Base-by-base conservation (phyloP, 1,140 invertebrate species). In the Macrotrachela quadricornifera region DNA sequence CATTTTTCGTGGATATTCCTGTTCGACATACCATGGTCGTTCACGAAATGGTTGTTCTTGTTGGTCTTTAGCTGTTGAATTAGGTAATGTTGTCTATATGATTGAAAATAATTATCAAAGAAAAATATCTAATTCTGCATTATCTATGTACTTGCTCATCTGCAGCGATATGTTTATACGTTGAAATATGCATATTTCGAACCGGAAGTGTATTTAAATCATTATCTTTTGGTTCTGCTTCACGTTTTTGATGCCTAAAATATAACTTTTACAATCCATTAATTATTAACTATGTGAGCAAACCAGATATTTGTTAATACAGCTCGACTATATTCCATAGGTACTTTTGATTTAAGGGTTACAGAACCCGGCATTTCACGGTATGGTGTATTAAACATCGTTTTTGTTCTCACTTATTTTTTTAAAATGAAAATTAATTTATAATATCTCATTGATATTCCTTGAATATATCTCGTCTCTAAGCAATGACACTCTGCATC, bases 291-390 rank as follows among this genome's bases (percentile, higher is more conserved):
- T 44, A 15, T 4, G 9, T 15, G 42, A 4, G 9, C 15, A 39
- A 10, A 51, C 50, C 51, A 53, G 18, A 46, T 53, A 36, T 53
- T 53, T 30, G 44, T 30, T 30, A 53, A 21, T 17, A 53, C 51
- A 47, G 45, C 10, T 41, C 51, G 43, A 36, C 51, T 47, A 47
- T 53, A 53, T 11, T 53, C 51, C 51, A 53, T 53, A 0, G 51
- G 51, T 15, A 53, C 15, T 10, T 0, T 40, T 0, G 45, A 47
- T 36, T 53, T 40, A 38, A 53, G 38, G 16, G 45, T 46, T 15
- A 53, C 30, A 43, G 16, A 30, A 30, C 51, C 51, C 10, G 51
- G 40, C 12, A 8, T 30, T 30, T 30, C 21, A 2, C 21, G 21
- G 8, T 30, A 30, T 4, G 21, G 21, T 30, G 3, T 8, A 8